Base-by-base conservation (phyloP, 2,888 invertebrate species). In the Patella caerulea region DNA sequence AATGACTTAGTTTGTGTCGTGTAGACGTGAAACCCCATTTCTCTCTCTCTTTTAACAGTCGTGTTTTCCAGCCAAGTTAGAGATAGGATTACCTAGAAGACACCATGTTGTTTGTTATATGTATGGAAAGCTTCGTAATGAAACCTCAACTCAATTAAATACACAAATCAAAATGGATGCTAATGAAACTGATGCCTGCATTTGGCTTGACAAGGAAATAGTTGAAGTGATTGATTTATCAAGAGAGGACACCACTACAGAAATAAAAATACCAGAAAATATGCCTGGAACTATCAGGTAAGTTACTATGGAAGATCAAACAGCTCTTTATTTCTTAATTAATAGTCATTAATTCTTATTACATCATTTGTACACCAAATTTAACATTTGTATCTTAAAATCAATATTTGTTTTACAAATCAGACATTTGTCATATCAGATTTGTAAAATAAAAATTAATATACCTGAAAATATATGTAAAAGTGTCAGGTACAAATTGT, bases 91-190 rank as follows among this genome's bases (percentile, higher is more conserved):
- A 19, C 92, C 93, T 24, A 88, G 82, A 72, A 86, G 92, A 11
- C 93, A 93, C 78, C 92, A 92, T 82, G 83, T 92, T 65, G 92
- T 93, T 0, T 85, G 92, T 4, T 93, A 92, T 81, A 84, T 92
- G 15, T 86, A 90, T 83, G 89, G 89, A 4, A 86, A 86, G 73
- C 83, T 90, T 74, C 74, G 79, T 56, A 83, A 82, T 17, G 77
- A 84, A 56, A 89, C 88, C 3, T 77, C 88, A 7, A 80, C 83
- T 1, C 71, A 54, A 0, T 80, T 90, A 45, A 81, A 81, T 54
- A 53, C 83, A 14, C 76, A 83, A 24, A 75, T 91, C 7, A 84
- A 88, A 78, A 84, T 91, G 59, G 90, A 91, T 74, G 90, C 91
- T 2, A 83, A 79, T 53, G 92, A 92, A 80, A 91, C 91, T 2